Percentiles rank a stretch among this genome's conserved stretches.
Evolutionary conservation across 2,113 vertebrate species (phyloP).

Genomic region (Pluvialis apricaria): DNA sequence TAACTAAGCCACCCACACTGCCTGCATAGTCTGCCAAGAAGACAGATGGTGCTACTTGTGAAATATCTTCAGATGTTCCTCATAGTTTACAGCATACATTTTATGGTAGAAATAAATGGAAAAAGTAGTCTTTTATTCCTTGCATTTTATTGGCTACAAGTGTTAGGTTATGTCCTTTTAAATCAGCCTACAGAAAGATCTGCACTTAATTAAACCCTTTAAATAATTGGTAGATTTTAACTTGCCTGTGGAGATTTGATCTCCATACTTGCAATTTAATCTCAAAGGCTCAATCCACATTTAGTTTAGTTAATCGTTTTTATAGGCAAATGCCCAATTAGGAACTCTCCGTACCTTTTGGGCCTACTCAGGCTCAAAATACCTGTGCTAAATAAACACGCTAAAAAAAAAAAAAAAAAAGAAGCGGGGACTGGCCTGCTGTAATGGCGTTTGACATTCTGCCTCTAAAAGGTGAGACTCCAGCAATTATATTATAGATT

Average conservation of each 20-base stretch:
- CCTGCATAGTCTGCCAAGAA: constrained; percentile 43
- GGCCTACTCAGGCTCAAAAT: background rate
- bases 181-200: constrained; percentile 49
- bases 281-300: constrained; percentile 40
- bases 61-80: constrained; percentile 67
- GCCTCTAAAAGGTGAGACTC: background rate
- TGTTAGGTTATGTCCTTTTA: constrained; percentile 64
- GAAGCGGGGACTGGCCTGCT: background rate
- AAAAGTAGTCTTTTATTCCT: constrained; percentile 24
- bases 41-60: constrained; percentile 65
- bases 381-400: constrained; percentile 10
- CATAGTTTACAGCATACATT: constrained; percentile 56
- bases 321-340: constrained; percentile 33
- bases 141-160: constrained; percentile 61
- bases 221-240: constrained; percentile 58
- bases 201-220: constrained; percentile 59
- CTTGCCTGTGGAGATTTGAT: constrained; percentile 32
- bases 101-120: constrained; percentile 57
- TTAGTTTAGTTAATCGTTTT: constrained; percentile 35
- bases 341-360: background rate
- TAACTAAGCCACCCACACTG: constrained; percentile 49
- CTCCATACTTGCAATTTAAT: constrained; percentile 12
- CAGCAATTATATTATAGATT: background rate
- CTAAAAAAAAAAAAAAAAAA: background rate
- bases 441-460: background rate